A percentile compares a stretch with the other conserved stretches of the same genome.
Conservation (phyloP, 2,888 invertebrate species). For the Ectropis crepuscularia region DNA sequence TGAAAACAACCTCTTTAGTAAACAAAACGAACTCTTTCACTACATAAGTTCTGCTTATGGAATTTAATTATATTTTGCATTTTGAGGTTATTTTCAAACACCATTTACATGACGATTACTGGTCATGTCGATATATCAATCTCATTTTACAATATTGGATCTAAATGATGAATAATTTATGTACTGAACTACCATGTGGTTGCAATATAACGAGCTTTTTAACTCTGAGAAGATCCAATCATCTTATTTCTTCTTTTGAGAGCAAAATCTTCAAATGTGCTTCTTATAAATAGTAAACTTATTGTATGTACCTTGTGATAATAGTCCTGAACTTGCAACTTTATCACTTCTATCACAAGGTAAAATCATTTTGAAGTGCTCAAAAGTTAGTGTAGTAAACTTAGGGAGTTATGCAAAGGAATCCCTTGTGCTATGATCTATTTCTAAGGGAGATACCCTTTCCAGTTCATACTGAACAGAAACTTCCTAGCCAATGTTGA, state of each 20-base stretch:
- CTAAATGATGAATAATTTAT: constrained; percentile 69
- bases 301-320: too few relatives aligned
- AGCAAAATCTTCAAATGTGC: too few relatives aligned
- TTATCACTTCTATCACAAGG: too few relatives aligned
- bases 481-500: too few relatives aligned
- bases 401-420: too few relatives aligned
- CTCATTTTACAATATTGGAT: constrained; percentile 39
- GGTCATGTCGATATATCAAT: neutral
- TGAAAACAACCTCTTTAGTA: constrained; percentile 10
- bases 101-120: neutral
- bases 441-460: too few relatives aligned
- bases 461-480: too few relatives aligned
- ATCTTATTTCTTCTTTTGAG: neutral
- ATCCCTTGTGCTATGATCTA: too few relatives aligned
- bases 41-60: neutral
- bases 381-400: too few relatives aligned
- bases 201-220: constrained; percentile 84
- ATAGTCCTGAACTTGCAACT: too few relatives aligned
- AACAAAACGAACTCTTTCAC: neutral
- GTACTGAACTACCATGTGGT: constrained; percentile 73
- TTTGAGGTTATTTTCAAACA: constrained; percentile 7
- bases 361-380: too few relatives aligned
- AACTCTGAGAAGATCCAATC: constrained; percentile 78
- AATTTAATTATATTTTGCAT: constrained; percentile 3
- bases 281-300: too few relatives aligned